Conservation (phyloP, 2,797 vertebrate species). For the Galagoides demidoff region DNA sequence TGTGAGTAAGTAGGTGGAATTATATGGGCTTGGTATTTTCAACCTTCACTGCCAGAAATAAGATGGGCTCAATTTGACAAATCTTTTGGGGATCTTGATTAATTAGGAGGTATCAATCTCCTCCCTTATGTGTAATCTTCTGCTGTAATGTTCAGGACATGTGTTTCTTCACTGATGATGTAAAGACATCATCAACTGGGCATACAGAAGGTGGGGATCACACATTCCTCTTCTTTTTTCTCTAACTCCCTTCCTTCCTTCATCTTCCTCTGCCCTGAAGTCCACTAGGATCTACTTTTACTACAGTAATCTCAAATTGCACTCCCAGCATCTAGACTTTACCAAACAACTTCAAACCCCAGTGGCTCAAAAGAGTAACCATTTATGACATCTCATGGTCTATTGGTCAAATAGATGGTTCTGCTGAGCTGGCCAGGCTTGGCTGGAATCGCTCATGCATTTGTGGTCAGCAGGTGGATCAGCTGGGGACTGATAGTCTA, state of each 20-base stretch:
- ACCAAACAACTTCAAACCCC: background rate
- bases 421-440: background rate
- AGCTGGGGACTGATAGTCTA: background rate
- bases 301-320: background rate
- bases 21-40: background rate
- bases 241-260: background rate
- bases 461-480: background rate
- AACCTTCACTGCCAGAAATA: slow-evolving; percentile 4
- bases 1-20: background rate
- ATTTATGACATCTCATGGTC: background rate
- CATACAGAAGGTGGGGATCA: background rate
- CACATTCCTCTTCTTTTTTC: background rate
- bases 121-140: background rate
- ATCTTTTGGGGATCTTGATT: background rate
- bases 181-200: background rate
- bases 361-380: background rate
- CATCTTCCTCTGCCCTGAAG: background rate
- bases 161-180: slow-evolving; percentile 17
- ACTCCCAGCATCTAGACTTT: background rate
- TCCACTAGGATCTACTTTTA: background rate
- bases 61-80: background rate
- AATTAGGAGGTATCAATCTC: background rate
- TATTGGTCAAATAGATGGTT: background rate
- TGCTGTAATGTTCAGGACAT: background rate
- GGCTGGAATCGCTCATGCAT: background rate